Conservation (phyloP, 2,113 vertebrate species). For the Tetrao urogallus region DNA sequence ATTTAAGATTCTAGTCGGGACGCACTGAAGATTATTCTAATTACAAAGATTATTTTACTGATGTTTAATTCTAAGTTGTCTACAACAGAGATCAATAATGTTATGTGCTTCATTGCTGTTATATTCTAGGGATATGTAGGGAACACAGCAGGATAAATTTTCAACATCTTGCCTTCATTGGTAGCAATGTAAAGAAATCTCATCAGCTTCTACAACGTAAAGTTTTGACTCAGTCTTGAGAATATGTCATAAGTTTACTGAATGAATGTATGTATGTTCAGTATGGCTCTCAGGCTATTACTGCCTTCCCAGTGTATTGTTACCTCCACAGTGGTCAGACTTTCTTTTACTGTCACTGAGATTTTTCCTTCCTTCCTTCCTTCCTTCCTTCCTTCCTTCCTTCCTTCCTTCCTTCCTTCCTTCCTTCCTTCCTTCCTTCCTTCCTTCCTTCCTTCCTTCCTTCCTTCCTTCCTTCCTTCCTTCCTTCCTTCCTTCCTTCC, state of each 20-base stretch:
- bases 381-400: too few species aligned
- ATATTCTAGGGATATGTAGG: fast-evolving
- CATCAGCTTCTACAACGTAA: not conserved
- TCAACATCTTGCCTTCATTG: not conserved
- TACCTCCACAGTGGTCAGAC: not conserved
- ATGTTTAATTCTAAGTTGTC: not conserved
- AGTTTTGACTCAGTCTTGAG: not conserved
- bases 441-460: too few species aligned
- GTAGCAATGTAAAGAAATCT: not conserved
- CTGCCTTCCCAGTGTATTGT: not conserved
- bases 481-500: too few species aligned
- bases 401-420: too few species aligned
- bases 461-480: too few species aligned
- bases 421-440: too few species aligned
- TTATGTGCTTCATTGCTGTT: not conserved
- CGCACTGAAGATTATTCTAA: not conserved
- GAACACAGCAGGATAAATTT: not conserved
- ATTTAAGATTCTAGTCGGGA: not conserved
- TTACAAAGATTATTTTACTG: not conserved
- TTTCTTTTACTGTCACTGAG: not conserved
- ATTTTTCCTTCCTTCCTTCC: too few species aligned
- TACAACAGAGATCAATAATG: not conserved
- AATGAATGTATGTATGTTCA: not conserved
- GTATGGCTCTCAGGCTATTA: not conserved
- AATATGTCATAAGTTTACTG: not conserved